A percentile compares a stretch with the other conserved stretches of the same genome.
Evolutionary conservation across 2,113 vertebrate genomes (phyloP).

Genomic region (Terrapene triunguis): DNA sequence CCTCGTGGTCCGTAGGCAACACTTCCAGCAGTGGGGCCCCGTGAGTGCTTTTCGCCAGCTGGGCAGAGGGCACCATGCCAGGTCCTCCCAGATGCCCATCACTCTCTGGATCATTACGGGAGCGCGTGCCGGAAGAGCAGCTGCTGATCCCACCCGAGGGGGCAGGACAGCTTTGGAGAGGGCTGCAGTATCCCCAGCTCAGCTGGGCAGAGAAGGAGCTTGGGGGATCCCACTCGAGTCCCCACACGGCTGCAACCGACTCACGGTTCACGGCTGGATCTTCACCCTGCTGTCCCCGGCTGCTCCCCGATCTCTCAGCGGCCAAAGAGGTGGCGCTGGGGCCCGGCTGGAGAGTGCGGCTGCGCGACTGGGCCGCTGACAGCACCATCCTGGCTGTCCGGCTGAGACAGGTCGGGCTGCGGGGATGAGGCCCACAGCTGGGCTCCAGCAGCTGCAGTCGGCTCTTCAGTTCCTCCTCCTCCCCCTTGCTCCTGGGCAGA

Average conservation of each 20-base stretch:
- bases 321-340: neutral
- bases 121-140: neutral
- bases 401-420: constrained; percentile 35
- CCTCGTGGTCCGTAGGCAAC: neutral
- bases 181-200: neutral
- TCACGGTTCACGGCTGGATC: neutral
- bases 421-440: accelerated
- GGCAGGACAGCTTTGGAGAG: neutral
- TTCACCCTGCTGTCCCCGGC: accelerated
- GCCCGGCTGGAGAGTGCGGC: neutral
- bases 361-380: constrained; percentile 25
- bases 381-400: constrained; percentile 78
- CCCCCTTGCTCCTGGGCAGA: constrained; percentile 40
- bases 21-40: neutral
- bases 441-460: constrained; percentile 55
- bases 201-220: neutral
- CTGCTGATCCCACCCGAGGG: neutral
- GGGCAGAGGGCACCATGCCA: neutral
- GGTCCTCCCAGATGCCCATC: neutral
- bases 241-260: accelerated
- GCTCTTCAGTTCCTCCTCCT: constrained; percentile 54
- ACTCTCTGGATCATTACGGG: neutral
- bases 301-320: neutral
- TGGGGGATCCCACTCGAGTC: accelerated
- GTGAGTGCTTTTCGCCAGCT: neutral